Conservation (phyloP, 2,113 vertebrate genomes). For the Morone saxatilis region DNA sequence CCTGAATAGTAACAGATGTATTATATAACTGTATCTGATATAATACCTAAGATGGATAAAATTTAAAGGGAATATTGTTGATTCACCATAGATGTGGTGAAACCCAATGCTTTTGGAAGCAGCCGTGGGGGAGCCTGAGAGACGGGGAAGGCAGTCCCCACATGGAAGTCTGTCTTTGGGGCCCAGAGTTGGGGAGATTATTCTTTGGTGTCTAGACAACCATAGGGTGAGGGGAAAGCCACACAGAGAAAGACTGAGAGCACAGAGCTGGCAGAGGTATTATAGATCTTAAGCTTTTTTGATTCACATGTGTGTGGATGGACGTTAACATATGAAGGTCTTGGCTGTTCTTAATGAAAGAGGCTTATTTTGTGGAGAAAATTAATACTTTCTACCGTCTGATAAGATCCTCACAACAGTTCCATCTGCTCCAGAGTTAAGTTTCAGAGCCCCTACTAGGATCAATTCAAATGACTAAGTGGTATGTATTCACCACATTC, state of each 20-base stretch:
- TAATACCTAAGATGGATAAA: conserved; percentile 56
- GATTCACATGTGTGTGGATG: conserved; percentile 38
- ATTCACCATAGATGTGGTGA: conserved; percentile 64
- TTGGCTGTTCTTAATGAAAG: conserved; percentile 53
- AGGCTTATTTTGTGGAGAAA: conserved; percentile 50
- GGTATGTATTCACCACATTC: conserved; percentile 64
- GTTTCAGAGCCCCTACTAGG: conserved; percentile 44
- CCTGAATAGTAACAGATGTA: conserved; percentile 52
- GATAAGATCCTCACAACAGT: conserved; percentile 32
- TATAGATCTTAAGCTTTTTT: conserved; percentile 42
- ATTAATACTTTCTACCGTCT: conserved; percentile 37
- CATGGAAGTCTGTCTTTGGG: conserved; percentile 61
- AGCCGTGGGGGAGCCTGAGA: conserved; percentile 28
- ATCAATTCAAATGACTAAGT: conserved; percentile 65
- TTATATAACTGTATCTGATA: conserved; percentile 52
- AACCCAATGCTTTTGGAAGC: conserved; percentile 50
- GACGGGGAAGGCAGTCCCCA: conserved; percentile 32
- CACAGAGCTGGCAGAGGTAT: conserved; percentile 30
- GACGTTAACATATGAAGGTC: conserved; percentile 32
- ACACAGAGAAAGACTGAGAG: conserved; percentile 28
- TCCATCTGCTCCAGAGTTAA: conserved; percentile 47
- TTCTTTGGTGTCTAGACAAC: conserved; percentile 68
- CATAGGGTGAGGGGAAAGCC: conserved; percentile 39
- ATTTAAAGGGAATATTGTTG: conserved; percentile 48
- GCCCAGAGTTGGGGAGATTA: conserved; percentile 60